Percentiles rank a stretch among this genome's conserved stretches.
Conservation (phyloP, 2,888 invertebrate genomes). For the Baccha elongata region DNA sequence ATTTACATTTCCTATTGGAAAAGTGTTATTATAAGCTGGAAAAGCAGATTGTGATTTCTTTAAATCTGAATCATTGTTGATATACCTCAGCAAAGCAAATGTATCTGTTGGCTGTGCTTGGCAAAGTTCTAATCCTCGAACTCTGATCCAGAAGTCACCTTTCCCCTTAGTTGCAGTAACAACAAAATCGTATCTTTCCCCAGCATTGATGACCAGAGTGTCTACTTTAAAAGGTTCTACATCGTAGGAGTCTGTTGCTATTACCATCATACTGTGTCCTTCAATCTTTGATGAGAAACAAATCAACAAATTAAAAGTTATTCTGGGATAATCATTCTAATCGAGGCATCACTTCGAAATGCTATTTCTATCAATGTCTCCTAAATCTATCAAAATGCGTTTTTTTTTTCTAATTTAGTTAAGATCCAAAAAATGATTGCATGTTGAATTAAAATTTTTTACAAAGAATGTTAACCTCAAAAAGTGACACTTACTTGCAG, state of each 20-base stretch:
- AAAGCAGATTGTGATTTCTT: slow-evolving; percentile 44
- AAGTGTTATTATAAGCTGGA: slow-evolving; percentile 59
- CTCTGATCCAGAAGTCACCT: slow-evolving; percentile 76
- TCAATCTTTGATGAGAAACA: slow-evolving; percentile 75
- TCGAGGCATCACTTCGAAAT: too few species aligned
- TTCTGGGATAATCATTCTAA: too few species aligned
- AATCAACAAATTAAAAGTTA: too few species aligned
- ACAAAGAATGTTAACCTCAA: too few species aligned
- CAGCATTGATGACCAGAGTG: slow-evolving; percentile 79
- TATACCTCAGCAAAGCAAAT: slow-evolving; percentile 76
- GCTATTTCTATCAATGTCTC: too few species aligned
- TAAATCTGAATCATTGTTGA: not conserved
- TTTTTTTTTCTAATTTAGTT: too few species aligned
- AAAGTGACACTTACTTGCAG: slow-evolving; percentile 75
- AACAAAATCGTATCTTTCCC: slow-evolving; percentile 83
- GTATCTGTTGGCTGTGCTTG: slow-evolving; percentile 71
- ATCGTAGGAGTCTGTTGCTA: slow-evolving; percentile 79
- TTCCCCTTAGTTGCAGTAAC: slow-evolving; percentile 80
- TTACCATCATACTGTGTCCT: slow-evolving; percentile 77
- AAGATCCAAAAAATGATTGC: too few species aligned
- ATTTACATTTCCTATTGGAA: slow-evolving; percentile 22
- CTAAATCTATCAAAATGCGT: too few species aligned
- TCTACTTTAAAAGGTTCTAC: slow-evolving; percentile 76
- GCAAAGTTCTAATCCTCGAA: slow-evolving; percentile 75
- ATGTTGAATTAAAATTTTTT: too few species aligned